phyloP scores from a whole-genome alignment of 2,888 invertebrate genomes.

The Cancer borealis region DNA sequence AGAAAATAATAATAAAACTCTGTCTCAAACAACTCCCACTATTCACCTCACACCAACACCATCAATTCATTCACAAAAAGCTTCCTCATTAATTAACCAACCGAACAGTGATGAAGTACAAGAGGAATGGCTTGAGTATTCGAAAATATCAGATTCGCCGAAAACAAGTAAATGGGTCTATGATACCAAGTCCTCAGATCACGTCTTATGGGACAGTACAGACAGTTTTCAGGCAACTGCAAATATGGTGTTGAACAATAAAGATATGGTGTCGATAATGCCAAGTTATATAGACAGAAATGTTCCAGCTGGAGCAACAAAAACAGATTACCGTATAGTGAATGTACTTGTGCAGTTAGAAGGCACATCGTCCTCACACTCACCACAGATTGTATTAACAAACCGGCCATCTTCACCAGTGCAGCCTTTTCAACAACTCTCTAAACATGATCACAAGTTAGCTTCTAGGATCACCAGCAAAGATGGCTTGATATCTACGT shows the following conservation, averaged over 20 bases:
- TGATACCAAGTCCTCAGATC: background rate
- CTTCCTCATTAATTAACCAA: background rate
- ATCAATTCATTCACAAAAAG: background rate
- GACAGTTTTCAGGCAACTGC: background rate
- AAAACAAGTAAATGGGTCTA: background rate
- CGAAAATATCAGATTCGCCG: background rate
- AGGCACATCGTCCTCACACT: background rate
- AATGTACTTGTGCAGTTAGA: background rate
- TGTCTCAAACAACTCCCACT: background rate
- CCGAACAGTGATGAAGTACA: background rate
- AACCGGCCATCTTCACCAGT: background rate
- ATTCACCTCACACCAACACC: background rate
- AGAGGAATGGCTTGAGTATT: background rate
- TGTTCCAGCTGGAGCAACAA: background rate
- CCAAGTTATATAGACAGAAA: constrained; percentile 11
- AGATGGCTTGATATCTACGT: background rate
- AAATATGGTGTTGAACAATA: background rate
- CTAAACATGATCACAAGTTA: background rate
- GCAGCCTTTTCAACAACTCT: background rate
- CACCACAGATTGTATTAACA: background rate
- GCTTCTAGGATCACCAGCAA: background rate
- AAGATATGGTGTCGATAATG: constrained; percentile 13
- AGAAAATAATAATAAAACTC: background rate
- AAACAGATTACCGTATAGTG: background rate
- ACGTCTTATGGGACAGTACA: background rate